Percentiles rank a stretch among this genome's conserved stretches.
These are phyloP conservation scores for Daktulosphaira vitifoliae DNA, from an alignment of 1,140 invertebrate genomes.

Conservation along the genomic window DNA sequence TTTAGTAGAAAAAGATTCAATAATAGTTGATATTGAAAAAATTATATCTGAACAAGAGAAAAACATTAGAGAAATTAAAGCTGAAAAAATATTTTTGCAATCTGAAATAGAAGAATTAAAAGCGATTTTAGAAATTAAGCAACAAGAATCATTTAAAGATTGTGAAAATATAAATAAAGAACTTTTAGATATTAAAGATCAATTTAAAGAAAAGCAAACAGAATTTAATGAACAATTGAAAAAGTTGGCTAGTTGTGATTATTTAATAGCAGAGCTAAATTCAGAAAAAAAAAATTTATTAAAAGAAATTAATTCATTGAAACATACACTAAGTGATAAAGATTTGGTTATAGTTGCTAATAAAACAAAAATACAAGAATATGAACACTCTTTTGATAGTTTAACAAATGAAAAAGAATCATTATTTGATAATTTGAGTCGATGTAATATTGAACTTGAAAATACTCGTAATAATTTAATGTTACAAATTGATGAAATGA, in stretches of 20 bases:
- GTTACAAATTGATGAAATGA: not conserved
- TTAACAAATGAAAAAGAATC: not conserved
- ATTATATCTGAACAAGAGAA: not conserved
- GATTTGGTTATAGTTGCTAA: not conserved
- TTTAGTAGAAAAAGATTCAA: not conserved
- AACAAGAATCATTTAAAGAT: not conserved
- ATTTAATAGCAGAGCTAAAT: not conserved
- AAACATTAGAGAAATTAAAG: not conserved
- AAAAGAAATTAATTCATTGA: not conserved
- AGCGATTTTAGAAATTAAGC: not conserved
- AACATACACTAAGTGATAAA: not conserved
- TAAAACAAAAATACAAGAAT: not conserved
- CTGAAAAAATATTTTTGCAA: not conserved
- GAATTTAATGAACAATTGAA: not conserved
- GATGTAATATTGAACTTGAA: not conserved
- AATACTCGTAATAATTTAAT: not conserved
- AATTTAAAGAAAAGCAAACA: not conserved
- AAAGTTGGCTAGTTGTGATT: not conserved
- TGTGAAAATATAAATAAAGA: not conserved
- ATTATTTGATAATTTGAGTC: not conserved
- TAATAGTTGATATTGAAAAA: not conserved
- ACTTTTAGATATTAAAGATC: not conserved
- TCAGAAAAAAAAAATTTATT: slow-evolving; percentile 8
- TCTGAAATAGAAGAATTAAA: not conserved
- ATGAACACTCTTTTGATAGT: not conserved